Base-by-base conservation (phyloP, 1,140 invertebrate genomes). In the Stegodyphus dumicola region DNA sequence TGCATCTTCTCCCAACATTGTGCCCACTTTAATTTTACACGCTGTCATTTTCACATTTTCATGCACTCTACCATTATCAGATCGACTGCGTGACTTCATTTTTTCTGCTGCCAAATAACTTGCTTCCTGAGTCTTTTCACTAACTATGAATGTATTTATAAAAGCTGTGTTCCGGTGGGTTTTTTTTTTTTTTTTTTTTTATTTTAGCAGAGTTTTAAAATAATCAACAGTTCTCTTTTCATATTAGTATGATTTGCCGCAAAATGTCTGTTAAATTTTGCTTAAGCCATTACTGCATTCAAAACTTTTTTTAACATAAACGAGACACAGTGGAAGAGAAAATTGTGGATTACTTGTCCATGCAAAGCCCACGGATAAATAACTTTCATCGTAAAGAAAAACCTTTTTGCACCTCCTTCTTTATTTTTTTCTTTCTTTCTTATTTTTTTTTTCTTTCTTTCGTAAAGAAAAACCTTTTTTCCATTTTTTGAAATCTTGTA, bases 211-310 rank as follows among this genome's bases (percentile, higher is more conserved):
- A 69, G 66, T 69, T 69, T 69, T 15, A 69, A 69, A 69, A 69
- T 69, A 17, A 69, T 69, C 66, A 69, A 17, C 17, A 69, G 66
- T 69, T 69, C 17, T 69, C 9, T 69, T 69, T 69, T 69, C 66
- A 11, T 69, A 69, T 69, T 69, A 69, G 10, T 15, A 15, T 17
- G 66, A 69, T 69, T 69, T 69, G 66, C 6, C 10, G 66, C 17
- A 2, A 69, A 69, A 69, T 69, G 5, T 2, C 66, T 11, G 66
- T 69, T 69, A 2, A 69, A 6, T 69, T 69, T 69, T 69, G 66
- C 6, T 69, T 2, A 6, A 69, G 66, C 10, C 2, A 17, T 69
- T 69, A 6, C 17, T 15, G 10, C 17, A 11, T 11, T 15, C 1
- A 15, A 17, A 17, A 17, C 0, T 6, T 2, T 69, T 69, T 69